A percentile compares a stretch with the other conserved stretches of the same genome.
Evolutionary conservation across 2,888 invertebrate genomes (phyloP).

Genomic region (Epinotia ramella): DNA sequence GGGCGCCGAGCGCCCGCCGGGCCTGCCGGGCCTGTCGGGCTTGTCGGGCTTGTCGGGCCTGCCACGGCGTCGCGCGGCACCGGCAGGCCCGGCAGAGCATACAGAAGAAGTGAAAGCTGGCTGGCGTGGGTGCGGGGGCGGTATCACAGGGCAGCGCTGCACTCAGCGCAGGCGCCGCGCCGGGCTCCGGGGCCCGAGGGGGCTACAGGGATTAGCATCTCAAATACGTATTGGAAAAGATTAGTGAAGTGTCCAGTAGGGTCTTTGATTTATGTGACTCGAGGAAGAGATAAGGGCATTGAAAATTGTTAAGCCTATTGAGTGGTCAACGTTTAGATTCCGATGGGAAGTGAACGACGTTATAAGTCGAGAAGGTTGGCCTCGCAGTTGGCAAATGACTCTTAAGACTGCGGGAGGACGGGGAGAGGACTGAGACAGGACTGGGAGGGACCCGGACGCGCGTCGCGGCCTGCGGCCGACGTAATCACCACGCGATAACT

Average conservation of each 20-base stretch:
- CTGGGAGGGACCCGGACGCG: constrained; percentile 6
- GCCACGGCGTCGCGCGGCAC: not conserved
- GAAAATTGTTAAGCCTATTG: not conserved
- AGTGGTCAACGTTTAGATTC: not conserved
- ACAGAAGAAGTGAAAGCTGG: constrained; percentile 24
- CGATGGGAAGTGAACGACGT: not conserved
- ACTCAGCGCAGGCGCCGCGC: constrained; percentile 52
- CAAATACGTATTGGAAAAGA: no score
- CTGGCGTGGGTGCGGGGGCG: constrained; percentile 52
- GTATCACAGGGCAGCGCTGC: constrained; percentile 71
- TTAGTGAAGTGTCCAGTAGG: no score
- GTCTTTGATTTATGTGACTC: no score
- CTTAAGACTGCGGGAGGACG: not conserved
- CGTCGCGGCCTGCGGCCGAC: constrained; percentile 60
- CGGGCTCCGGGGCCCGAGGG: not conserved
- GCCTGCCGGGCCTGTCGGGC: constrained; percentile 1
- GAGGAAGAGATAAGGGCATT: not conserved
- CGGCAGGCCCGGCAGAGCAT: constrained; percentile 44
- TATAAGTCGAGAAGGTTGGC: not conserved
- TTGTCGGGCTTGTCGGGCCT: no score
- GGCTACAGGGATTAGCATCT: no score
- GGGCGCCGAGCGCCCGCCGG: constrained; percentile 60
- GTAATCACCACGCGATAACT: constrained; percentile 64
- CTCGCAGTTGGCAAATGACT: constrained; percentile 21
- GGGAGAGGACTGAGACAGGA: not conserved